A percentile compares a stretch with the other conserved stretches of the same genome.
Evolutionary conservation across 1,140 invertebrate genomes (phyloP).

Genomic region (Cotesia vestalis): DNA sequence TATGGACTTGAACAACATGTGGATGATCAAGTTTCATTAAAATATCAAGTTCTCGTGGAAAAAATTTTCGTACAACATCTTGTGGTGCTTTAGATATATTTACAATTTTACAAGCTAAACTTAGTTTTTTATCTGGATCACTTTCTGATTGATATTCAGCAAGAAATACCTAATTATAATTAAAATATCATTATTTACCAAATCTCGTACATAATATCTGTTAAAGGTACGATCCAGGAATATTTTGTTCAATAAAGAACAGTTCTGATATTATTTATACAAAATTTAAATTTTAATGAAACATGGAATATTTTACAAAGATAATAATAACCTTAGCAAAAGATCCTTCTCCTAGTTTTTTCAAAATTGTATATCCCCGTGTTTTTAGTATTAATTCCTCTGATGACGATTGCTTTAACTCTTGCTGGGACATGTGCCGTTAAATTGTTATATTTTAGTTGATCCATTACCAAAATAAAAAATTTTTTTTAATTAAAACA

Average conservation of each 20-base stretch:
- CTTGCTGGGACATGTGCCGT: conserved; percentile 38
- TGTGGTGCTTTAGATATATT: conserved; percentile 74
- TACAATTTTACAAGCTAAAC: conserved; percentile 78
- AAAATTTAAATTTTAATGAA: neutral
- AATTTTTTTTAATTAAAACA: neutral
- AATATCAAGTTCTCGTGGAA: conserved; percentile 78
- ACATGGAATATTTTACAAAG: neutral
- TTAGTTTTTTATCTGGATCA: conserved; percentile 50
- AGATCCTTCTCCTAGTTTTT: conserved; percentile 74
- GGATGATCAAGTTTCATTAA: conserved; percentile 77
- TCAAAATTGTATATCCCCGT: conserved; percentile 70
- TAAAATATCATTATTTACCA: neutral
- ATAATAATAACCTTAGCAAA: conserved; percentile 69
- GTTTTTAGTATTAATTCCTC: conserved; percentile 68
- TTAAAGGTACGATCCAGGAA: neutral
- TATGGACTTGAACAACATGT: conserved; percentile 75
- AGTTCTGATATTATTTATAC: conserved; percentile 28
- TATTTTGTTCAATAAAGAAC: neutral
- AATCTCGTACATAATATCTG: too few relatives aligned
- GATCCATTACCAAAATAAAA: conserved; percentile 10
- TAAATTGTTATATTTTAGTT: conserved; percentile 18
- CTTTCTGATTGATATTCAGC: conserved; percentile 66
- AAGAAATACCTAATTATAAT: conserved; percentile 68
- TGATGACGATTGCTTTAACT: conserved; percentile 56
- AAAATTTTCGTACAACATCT: conserved; percentile 79